Percentiles rank a stretch among this genome's conserved stretches.
Evolutionary conservation across 2,888 invertebrate genomes (phyloP).

Genomic region (Patella ulyssiponensis): DNA sequence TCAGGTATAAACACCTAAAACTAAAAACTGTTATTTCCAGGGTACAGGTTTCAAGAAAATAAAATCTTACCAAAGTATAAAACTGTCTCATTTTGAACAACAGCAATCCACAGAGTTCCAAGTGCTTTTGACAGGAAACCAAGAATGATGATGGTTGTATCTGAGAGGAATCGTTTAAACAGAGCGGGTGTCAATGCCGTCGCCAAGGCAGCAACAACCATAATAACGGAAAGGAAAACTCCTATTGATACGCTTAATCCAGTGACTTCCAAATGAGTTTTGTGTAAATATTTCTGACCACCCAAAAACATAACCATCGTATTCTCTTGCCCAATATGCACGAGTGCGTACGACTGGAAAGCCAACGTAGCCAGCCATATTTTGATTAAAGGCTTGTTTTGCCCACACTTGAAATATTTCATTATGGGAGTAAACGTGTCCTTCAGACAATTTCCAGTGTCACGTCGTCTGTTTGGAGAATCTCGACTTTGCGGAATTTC

Average conservation of each 20-base stretch:
- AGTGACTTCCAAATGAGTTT: conserved; percentile 36
- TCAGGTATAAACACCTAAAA: too few relatives aligned
- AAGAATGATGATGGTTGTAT: conserved; percentile 62
- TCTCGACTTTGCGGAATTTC: conserved; percentile 46
- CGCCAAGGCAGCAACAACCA: conserved; percentile 62
- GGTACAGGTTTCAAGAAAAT: neutral
- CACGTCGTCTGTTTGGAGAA: conserved; percentile 29
- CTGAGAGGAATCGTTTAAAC: conserved; percentile 56
- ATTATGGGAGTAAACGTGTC: conserved; percentile 61
- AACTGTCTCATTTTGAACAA: conserved; percentile 61
- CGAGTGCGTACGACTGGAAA: conserved; percentile 69
- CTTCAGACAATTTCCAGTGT: conserved; percentile 57
- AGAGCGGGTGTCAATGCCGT: conserved; percentile 59
- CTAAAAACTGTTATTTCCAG: too few relatives aligned
- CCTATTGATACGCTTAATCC: conserved; percentile 62
- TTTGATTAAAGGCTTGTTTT: conserved; percentile 59
- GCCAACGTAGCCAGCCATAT: conserved; percentile 70
- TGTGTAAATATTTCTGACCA: conserved; percentile 52
- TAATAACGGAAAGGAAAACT: conserved; percentile 60
- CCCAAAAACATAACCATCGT: conserved; percentile 66
- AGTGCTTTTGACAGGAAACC: conserved; percentile 67
- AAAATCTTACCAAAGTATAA: conserved; percentile 65
- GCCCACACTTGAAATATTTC: conserved; percentile 59
- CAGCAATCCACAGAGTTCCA: conserved; percentile 69
- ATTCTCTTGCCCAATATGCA: conserved; percentile 70